These are phyloP conservation scores for Ctenoplectra terminalis DNA, from an alignment of 1,140 invertebrate species.

Conservation along the genomic window DNA sequence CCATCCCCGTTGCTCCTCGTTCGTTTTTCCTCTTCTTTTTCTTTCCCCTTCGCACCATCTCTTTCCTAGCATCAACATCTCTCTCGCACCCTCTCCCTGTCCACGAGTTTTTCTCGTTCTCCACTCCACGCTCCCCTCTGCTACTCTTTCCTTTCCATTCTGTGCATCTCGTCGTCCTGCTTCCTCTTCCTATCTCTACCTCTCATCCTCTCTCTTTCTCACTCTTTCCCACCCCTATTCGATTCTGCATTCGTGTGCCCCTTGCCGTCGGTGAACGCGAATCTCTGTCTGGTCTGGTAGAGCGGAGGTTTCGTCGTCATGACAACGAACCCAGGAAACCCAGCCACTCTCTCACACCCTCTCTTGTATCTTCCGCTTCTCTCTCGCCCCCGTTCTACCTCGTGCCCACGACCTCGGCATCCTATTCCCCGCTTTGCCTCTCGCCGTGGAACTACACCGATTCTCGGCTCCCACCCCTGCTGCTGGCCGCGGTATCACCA, in stretches of 20 bases:
- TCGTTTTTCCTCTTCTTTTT: conserved; percentile 13
- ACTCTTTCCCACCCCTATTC: not conserved
- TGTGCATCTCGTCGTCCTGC: not conserved
- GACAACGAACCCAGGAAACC: conserved; percentile 82
- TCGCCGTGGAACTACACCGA: conserved; percentile 28
- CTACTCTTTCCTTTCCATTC: conserved; percentile 47
- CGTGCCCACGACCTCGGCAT: conserved; percentile 45
- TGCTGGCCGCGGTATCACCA: conserved; percentile 22
- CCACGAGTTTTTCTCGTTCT: conserved; percentile 13
- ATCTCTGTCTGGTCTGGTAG: conserved; percentile 80
- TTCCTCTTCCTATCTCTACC: not conserved
- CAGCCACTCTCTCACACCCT: conserved; percentile 72
- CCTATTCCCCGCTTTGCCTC: conserved; percentile 42
- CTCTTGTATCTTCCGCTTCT: conserved; percentile 30
- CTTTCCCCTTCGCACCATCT: conserved; percentile 22
- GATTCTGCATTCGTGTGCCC: conserved; percentile 62
- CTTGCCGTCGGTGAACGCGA: conserved; percentile 73
- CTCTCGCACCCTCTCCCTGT: not conserved
- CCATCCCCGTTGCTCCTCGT: conserved; percentile 9
- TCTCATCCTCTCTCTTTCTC: not conserved
- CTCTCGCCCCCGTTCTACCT: conserved; percentile 47
- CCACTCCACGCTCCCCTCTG: conserved; percentile 24
- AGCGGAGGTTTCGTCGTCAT: conserved; percentile 79
- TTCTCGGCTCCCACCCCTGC: conserved; percentile 30
- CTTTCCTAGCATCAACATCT: conserved; percentile 16